Percentiles rank a stretch among this genome's conserved stretches.
phyloP scores from a whole-genome alignment of 1,140 invertebrate species.

The Piezodorus guildinii region DNA sequence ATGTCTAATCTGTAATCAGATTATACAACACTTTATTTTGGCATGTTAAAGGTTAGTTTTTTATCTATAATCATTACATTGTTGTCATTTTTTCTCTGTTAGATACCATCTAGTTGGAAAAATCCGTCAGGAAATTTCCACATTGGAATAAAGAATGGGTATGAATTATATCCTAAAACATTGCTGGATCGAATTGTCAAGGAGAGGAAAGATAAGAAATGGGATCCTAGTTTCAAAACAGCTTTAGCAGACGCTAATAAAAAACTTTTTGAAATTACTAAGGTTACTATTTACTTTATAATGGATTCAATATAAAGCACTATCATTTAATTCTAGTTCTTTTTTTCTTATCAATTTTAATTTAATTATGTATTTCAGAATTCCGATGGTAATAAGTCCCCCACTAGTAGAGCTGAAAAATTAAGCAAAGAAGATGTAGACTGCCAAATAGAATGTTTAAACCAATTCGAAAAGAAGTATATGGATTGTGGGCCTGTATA shows the following conservation, averaged over 20 bases:
- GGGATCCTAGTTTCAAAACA: constrained; percentile 72
- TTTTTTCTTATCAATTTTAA: background rate
- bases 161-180: constrained; percentile 73
- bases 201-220: constrained; percentile 69
- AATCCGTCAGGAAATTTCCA: constrained; percentile 75
- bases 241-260: constrained; percentile 62
- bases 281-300: constrained; percentile 10
- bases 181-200: constrained; percentile 72
- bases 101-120: constrained; percentile 74
- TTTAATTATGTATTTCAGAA: constrained; percentile 25
- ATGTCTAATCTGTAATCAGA: no score
- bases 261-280: constrained; percentile 45
- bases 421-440: constrained; percentile 82
- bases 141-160: constrained; percentile 75
- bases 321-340: background rate
- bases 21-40: no score
- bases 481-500: constrained; percentile 76
- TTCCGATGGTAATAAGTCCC: constrained; percentile 36
- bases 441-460: constrained; percentile 67
- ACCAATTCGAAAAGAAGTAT: constrained; percentile 75
- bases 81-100: constrained; percentile 17
- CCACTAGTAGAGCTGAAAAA: constrained; percentile 57
- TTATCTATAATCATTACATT: no score
- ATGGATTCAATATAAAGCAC: background rate
- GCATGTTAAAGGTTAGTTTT: no score